Evolutionary conservation across 2,888 invertebrate species (phyloP).

Genomic region (Plusia festucae): DNA sequence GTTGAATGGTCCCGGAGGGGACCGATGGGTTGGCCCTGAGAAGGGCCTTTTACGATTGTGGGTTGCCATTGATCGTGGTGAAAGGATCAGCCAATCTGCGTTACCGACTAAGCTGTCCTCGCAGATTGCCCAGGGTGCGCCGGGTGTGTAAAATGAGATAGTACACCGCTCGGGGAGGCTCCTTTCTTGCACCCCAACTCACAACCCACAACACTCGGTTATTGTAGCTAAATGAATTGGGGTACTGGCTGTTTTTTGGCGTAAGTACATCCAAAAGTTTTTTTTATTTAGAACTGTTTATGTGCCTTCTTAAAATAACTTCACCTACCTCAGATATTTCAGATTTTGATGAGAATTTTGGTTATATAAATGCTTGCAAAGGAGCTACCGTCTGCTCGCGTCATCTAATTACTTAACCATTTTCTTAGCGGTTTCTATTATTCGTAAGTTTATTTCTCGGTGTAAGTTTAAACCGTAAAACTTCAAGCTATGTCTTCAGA

Average conservation of each 20-base stretch:
- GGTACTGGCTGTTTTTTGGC: slow-evolving; percentile 31
- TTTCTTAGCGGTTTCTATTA: slow-evolving; percentile 41
- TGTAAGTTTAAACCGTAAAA: slow-evolving; percentile 38
- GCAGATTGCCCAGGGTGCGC: no score
- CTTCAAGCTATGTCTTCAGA: slow-evolving; percentile 31
- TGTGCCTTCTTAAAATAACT: slow-evolving; percentile 13
- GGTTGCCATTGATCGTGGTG: no score
- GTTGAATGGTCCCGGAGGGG: no score
- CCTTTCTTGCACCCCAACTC: no score
- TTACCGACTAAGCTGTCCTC: no score
- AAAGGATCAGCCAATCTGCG: no score
- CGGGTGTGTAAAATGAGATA: no score
- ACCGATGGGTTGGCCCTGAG: no score
- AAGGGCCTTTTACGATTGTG: no score
- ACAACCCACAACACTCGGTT: no score
- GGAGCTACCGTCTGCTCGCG: slow-evolving; percentile 1
- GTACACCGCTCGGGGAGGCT: no score
- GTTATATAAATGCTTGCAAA: background rate
- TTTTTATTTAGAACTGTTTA: slow-evolving; percentile 15
- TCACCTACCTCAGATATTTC: slow-evolving; percentile 9
- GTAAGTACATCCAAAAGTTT: slow-evolving; percentile 14
- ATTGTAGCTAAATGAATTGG: slow-evolving; percentile 16
- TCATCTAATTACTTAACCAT: slow-evolving; percentile 26
- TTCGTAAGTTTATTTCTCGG: slow-evolving; percentile 44
- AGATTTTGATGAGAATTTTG: background rate